A percentile compares a stretch with the other conserved stretches of the same genome.
Conservation (phyloP, 1,140 invertebrate genomes). For the Hermetia illucens region DNA sequence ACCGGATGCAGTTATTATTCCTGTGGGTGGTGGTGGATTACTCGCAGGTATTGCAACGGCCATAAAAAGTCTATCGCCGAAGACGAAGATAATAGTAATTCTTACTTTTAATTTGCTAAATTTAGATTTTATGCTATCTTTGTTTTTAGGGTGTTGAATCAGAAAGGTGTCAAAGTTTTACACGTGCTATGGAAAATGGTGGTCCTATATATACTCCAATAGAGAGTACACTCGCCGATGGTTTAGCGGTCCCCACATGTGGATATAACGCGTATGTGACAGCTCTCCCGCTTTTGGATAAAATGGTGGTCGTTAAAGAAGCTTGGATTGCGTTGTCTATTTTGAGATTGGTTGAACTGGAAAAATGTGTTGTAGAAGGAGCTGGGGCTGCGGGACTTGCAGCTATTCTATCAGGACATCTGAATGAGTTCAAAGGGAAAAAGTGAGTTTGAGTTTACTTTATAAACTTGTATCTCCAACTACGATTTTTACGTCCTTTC, state of each 20-base stretch:
- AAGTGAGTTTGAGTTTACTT: conserved; percentile 50
- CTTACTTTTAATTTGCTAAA: no score
- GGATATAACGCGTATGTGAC: conserved; percentile 80
- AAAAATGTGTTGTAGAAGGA: conserved; percentile 88
- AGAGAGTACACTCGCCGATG: conserved; percentile 75
- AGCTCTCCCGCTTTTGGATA: conserved; percentile 61
- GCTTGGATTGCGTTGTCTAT: conserved; percentile 84
- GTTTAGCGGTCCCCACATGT: conserved; percentile 77
- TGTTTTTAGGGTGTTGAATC: conserved; percentile 90
- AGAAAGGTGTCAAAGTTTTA: conserved; percentile 76
- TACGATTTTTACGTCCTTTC: no score
- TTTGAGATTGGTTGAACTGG: conserved; percentile 68
- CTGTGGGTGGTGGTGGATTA: conserved; percentile 79
- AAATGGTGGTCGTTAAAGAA: conserved; percentile 68
- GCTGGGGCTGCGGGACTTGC: conserved; percentile 80
- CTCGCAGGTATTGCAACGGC: conserved; percentile 78
- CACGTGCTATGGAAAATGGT: conserved; percentile 52
- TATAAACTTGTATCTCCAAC: no score
- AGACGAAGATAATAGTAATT: conserved; percentile 58
- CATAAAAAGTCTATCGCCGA: conserved; percentile 69
- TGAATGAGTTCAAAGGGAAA: conserved; percentile 75
- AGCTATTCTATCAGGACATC: conserved; percentile 65
- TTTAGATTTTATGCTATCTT: not conserved
- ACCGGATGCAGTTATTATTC: conserved; percentile 64
- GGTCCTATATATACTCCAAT: conserved; percentile 52